Conservation (phyloP, 92 coral and sea anemone genomes). For the Porites cylindrica region DNA sequence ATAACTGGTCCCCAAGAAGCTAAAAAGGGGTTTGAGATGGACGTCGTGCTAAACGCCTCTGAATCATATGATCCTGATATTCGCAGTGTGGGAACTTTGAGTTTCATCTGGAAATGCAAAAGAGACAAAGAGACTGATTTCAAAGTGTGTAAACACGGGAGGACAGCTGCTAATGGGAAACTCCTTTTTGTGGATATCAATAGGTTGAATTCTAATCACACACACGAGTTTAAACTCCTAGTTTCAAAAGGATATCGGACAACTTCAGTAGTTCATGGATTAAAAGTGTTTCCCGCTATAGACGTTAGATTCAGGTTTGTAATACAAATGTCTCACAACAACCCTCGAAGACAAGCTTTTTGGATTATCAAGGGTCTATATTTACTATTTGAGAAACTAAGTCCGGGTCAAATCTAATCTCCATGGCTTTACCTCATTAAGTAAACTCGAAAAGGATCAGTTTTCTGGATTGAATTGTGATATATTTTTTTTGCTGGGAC, state of each 20-base stretch:
- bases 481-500: too few species aligned
- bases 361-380: too few species aligned
- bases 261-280: not conserved
- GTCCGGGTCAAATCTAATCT: too few species aligned
- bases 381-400: too few species aligned
- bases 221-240: not conserved
- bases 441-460: too few species aligned
- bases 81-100: not conserved
- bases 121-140: not conserved
- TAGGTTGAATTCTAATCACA: not conserved
- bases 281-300: not conserved
- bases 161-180: not conserved
- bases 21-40: not conserved
- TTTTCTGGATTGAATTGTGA: too few species aligned
- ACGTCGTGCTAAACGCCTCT: not conserved
- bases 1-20: constrained; percentile 34
- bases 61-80: not conserved
- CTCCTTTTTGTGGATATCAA: not conserved
- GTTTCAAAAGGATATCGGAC: not conserved
- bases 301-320: not conserved
- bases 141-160: not conserved
- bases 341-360: too few species aligned
- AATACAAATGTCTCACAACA: too few species aligned
- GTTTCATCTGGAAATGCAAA: not conserved
- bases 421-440: too few species aligned